Evolutionary conservation across 2,797 vertebrate species (phyloP).

Genomic region (Gymnothorax reevesii): DNA sequence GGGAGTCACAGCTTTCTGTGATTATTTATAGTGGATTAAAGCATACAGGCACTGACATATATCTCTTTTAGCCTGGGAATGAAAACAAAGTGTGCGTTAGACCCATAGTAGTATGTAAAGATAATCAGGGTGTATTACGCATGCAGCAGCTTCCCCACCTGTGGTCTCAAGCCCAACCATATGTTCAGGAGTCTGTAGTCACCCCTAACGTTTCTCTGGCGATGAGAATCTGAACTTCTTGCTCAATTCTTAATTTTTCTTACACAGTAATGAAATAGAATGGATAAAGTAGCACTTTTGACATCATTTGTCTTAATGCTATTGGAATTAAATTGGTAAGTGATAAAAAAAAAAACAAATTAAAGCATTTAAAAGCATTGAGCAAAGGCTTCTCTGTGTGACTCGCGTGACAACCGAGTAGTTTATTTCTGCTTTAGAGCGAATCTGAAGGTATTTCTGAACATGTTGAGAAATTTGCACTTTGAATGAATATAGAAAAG

Average conservation of each 20-base stretch:
- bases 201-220: neutral
- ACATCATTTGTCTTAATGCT: no score
- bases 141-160: neutral
- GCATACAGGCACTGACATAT: neutral
- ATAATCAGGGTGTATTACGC: neutral
- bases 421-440: no score
- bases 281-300: neutral
- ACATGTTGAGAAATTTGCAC: no score
- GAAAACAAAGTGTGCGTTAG: conserved; percentile 4
- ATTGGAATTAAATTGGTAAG: neutral
- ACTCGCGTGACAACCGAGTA: no score
- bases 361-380: no score
- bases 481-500: no score
- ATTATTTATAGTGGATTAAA: neutral
- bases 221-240: neutral
- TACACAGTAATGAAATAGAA: neutral
- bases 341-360: neutral
- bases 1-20: neutral
- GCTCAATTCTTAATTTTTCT: neutral
- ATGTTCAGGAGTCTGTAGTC: neutral
- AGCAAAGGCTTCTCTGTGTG: no score
- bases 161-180: conserved; percentile 7
- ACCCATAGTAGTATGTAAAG: neutral
- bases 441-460: no score
- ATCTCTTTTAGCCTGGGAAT: neutral